Base-by-base conservation (phyloP, 2,797 vertebrate genomes). In the Catharus ustulatus region DNA sequence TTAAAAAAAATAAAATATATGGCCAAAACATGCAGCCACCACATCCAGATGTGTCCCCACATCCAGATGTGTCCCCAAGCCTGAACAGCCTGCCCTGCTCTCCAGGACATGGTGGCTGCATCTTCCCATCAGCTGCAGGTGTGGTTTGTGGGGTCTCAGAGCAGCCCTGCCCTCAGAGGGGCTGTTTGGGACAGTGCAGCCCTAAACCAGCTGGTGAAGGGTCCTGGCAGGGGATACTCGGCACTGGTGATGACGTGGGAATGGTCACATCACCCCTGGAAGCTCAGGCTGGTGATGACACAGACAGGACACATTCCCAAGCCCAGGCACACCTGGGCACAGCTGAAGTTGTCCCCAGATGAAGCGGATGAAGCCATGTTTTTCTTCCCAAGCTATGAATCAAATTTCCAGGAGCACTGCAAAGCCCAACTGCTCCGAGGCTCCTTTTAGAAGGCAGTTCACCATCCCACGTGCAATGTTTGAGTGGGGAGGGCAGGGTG, bases 61-160 rank as follows among this genome's bases (percentile, higher is more conserved):
- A 32, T 29, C 22, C 63, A 32, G 15, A 17, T 1, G 29, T 52
- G 38, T 32, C 15, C 29, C 46, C 38, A 18, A 8, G 22, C 11
- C 57, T 34, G 57, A 5, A 4, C 23, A 52, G 34, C 30, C 57
- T 62, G 26, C 13, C 34, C 16, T 40, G 51, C 32, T n/a, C 71
- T 75, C 48, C 71, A 74, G 46, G 61, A 40, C 15, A 1, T 1
- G 6, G 15, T 4, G 71, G 10, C 24, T 78, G 48, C 48, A 38
- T 38, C 61, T 23, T 22, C 12, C 55, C 62, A 9, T 4, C 43
- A 57, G 38, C 22, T 55, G 43, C 13, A 13, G 5, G 8, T 5
- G 9, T 6, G 0, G 24, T 13, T 9, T 40, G 7, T 0, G n/a
- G 43, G 30, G 26, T 15, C 29, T 40, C 63, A 36, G 29, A n/a